A percentile compares a stretch with the other conserved stretches of the same genome.
These are phyloP conservation scores for Gryon sp. DNA, from an alignment of 1,140 invertebrate genomes.

Conservation along the genomic window DNA sequence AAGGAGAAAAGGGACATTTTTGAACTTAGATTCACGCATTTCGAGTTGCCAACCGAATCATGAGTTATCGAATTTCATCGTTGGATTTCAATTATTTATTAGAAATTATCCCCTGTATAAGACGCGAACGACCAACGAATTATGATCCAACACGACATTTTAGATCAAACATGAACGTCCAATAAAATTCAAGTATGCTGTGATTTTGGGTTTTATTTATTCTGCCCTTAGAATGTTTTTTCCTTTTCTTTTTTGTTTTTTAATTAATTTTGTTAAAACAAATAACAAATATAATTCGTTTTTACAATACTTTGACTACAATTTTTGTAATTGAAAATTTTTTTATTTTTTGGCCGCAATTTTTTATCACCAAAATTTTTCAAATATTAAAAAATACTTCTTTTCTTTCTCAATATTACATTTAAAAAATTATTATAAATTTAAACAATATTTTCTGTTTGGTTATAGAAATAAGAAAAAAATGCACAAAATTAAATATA, in stretches of 20 bases:
- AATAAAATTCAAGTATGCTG: slow-evolving; percentile 63
- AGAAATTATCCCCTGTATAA: slow-evolving; percentile 43
- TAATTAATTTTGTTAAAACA: too few relatives aligned
- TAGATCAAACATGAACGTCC: slow-evolving; percentile 60
- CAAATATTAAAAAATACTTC: too few relatives aligned
- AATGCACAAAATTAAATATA: slow-evolving; percentile 34
- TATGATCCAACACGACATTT: slow-evolving; percentile 51
- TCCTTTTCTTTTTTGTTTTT: background rate
- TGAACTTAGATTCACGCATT: slow-evolving; percentile 47
- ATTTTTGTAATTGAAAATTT: too few relatives aligned
- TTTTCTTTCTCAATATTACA: too few relatives aligned
- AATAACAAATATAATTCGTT: too few relatives aligned
- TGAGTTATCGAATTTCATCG: slow-evolving; percentile 52
- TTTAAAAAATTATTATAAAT: too few relatives aligned
- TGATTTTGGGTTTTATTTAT: slow-evolving; percentile 17
- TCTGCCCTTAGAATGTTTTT: background rate
- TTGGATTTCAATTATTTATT: slow-evolving; percentile 55
- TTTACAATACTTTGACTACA: too few relatives aligned
- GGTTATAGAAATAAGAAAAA: too few relatives aligned
- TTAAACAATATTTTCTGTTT: too few relatives aligned
- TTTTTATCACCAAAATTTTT: too few relatives aligned
- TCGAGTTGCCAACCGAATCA: slow-evolving; percentile 28
- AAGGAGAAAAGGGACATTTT: slow-evolving; percentile 21
- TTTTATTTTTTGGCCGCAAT: too few relatives aligned
- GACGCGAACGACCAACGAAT: slow-evolving; percentile 62